Evolutionary conservation across 2,797 vertebrate genomes (phyloP).

Genomic region (Peromyscus attwateri): DNA sequence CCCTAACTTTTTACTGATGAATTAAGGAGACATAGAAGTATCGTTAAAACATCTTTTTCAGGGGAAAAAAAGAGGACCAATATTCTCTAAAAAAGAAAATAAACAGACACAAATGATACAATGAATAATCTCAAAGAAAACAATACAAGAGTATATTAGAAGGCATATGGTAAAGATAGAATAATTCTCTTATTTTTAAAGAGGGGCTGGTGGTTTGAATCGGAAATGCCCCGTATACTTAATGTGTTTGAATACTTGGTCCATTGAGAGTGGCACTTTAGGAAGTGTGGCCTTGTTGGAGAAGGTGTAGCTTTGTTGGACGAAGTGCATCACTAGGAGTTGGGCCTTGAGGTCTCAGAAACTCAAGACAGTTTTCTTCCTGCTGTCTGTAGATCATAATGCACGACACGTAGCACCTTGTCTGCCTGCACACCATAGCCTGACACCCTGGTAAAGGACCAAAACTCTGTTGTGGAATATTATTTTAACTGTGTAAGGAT

Average conservation of each 20-base stretch:
- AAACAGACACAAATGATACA: background rate
- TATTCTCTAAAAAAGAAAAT: background rate
- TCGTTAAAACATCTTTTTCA: conserved; percentile 5
- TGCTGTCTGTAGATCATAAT: background rate
- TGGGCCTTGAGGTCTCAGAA: background rate
- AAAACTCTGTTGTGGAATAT: background rate
- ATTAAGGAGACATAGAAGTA: background rate
- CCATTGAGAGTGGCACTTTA: background rate
- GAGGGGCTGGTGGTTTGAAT: background rate
- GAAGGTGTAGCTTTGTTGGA: background rate
- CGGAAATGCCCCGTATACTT: background rate
- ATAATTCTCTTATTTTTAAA: background rate
- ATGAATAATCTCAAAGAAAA: background rate
- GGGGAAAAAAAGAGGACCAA: background rate
- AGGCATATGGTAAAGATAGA: background rate
- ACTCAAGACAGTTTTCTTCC: background rate
- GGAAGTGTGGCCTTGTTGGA: background rate
- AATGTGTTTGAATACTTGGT: background rate
- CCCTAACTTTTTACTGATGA: background rate
- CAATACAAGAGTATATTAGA: conserved; percentile 1
- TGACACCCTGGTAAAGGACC: background rate
- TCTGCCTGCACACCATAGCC: background rate
- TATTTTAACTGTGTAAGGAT: background rate
- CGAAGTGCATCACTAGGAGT: background rate
- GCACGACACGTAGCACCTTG: background rate